A percentile compares a stretch with the other conserved stretches of the same genome.
Conservation (phyloP, 1,140 invertebrate species). For the Carcinoscorpius rotundicauda region DNA sequence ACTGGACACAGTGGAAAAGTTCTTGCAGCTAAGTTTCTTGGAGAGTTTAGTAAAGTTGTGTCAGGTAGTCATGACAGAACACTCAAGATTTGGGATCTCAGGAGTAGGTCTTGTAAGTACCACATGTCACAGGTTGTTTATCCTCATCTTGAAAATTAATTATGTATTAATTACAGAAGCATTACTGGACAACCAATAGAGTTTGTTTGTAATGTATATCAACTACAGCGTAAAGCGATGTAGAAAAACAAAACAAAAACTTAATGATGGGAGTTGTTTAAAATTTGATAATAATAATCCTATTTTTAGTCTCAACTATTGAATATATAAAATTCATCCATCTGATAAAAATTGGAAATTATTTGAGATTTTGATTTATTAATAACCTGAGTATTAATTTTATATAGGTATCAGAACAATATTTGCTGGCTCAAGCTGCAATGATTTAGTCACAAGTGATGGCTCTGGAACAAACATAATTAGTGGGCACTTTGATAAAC, state of each 20-base stretch:
- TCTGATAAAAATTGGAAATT: neutral
- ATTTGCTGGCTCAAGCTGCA: slow-evolving; percentile 92
- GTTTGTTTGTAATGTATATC: no score
- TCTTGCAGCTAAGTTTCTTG: slow-evolving; percentile 83
- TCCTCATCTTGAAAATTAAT: no score
- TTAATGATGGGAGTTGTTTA: no score
- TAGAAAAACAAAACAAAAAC: no score
- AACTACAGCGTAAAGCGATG: no score
- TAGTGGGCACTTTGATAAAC: slow-evolving; percentile 95
- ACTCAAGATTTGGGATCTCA: slow-evolving; percentile 92
- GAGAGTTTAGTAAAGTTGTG: slow-evolving; percentile 71
- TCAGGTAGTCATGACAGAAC: slow-evolving; percentile 70
- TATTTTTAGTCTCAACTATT: no score
- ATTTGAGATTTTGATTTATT: slow-evolving; percentile 3
- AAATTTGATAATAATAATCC: no score
- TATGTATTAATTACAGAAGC: no score
- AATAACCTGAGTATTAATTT: slow-evolving; percentile 8
- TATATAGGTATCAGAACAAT: slow-evolving; percentile 77
- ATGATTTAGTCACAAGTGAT: slow-evolving; percentile 83
- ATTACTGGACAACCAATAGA: no score
- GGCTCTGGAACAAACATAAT: slow-evolving; percentile 82
- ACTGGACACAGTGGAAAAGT: slow-evolving; percentile 95
- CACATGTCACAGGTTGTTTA: no score
- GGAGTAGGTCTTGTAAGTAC: slow-evolving; percentile 78
- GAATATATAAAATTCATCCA: no score